Conservation (phyloP, 2,888 invertebrate genomes). For the Doris montereyensis region DNA sequence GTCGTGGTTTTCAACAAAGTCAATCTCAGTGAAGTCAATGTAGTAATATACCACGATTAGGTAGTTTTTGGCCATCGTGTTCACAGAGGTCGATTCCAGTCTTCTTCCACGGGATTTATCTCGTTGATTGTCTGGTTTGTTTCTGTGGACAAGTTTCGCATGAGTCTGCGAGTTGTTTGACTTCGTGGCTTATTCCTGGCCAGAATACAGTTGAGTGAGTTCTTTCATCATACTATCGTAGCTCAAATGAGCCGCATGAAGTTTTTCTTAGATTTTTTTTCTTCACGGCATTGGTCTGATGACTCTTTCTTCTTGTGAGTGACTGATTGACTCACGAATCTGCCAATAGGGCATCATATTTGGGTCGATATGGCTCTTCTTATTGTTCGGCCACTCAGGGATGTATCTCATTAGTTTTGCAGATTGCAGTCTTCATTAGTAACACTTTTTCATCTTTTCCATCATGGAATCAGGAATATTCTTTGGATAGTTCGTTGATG, state of each 20-base stretch:
- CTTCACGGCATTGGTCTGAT: constrained; percentile 26
- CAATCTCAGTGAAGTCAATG: no score
- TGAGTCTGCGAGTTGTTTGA: no score
- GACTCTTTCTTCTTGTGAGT: constrained; percentile 41
- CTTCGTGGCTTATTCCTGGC: no score
- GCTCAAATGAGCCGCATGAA: constrained; percentile 42
- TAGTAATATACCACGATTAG: no score
- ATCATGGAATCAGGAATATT: constrained; percentile 16
- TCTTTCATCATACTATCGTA: constrained; percentile 39
- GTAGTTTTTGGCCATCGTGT: no score
- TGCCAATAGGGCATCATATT: constrained; percentile 23
- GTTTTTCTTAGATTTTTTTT: constrained; percentile 26
- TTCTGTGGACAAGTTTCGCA: no score
- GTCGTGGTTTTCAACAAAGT: no score
- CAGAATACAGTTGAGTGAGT: no score
- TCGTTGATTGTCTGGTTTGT: no score
- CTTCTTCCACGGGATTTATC: no score
- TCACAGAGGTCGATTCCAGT: no score
- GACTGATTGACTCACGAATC: no score
- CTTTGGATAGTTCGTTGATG: neutral
- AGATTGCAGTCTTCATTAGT: constrained; percentile 15
- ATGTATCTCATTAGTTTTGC: neutral
- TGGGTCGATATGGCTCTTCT: constrained; percentile 15
- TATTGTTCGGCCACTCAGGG: constrained; percentile 35
- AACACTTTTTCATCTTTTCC: neutral